These are phyloP conservation scores for Brienomyrus longianalis DNA, from an alignment of 2,113 vertebrate genomes.

Conservation along the genomic window DNA sequence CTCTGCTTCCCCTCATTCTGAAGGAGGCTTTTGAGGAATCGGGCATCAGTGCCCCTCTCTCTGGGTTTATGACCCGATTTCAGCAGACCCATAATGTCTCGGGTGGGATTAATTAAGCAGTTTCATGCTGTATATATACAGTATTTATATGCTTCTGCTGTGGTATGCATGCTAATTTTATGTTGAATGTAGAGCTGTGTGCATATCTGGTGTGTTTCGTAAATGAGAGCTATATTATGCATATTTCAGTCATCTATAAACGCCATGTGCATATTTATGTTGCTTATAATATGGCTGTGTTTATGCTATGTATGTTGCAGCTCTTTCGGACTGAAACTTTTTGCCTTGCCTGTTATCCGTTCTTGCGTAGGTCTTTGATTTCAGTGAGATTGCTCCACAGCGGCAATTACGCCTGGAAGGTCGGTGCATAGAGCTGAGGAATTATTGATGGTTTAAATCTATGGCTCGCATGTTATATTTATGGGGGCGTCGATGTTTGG, in stretches of 20 bases:
- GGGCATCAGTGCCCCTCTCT: neutral
- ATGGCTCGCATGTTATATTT: neutral
- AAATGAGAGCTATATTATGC: neutral
- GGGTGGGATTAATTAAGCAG: neutral
- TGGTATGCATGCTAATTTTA: neutral
- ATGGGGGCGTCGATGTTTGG: neutral
- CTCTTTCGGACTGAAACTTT: neutral
- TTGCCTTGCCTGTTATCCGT: neutral
- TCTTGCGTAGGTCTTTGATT: neutral
- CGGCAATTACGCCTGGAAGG: constrained; percentile 4
- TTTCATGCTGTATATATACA: neutral
- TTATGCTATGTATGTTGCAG: neutral
- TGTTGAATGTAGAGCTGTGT: neutral
- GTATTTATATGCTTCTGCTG: neutral
- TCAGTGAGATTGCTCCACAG: neutral
- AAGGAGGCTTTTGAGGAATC: neutral
- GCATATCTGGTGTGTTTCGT: neutral
- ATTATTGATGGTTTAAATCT: constrained; percentile 50
- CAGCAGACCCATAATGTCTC: neutral
- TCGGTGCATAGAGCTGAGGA: neutral
- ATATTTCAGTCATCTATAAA: neutral
- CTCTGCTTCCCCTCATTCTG: neutral
- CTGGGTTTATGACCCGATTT: neutral
- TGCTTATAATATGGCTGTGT: neutral
- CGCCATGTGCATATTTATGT: neutral